phyloP scores from a whole-genome alignment of 2,113 vertebrate genomes.

The Gopherus flavomarginatus region DNA sequence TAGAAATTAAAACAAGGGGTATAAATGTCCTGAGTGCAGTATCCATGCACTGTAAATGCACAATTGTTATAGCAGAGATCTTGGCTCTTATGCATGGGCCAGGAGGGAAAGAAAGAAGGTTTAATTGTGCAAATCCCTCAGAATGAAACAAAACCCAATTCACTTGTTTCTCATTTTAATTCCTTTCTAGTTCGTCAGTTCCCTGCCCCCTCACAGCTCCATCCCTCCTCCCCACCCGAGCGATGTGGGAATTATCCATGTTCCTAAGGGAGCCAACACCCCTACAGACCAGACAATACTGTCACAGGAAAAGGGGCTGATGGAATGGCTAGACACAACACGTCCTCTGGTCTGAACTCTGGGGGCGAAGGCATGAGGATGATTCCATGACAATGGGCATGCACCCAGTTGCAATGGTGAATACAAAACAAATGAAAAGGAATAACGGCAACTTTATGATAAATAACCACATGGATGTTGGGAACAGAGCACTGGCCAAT shows the following conservation, averaged over 20 bases:
- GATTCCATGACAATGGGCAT: not conserved
- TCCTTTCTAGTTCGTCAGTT: constrained; percentile 35
- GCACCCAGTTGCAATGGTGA: not conserved
- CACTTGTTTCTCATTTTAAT: constrained; percentile 45
- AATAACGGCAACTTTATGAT: rapidly evolving
- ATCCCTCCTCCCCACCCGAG: constrained; percentile 14
- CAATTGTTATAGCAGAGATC: constrained; percentile 48
- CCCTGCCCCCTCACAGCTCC: constrained; percentile 45
- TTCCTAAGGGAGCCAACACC: constrained; percentile 49
- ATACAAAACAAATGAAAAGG: not conserved
- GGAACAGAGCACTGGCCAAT: not conserved
- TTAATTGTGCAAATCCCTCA: not conserved
- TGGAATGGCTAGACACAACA: constrained; percentile 16
- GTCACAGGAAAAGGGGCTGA: constrained; percentile 3
- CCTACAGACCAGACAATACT: constrained; percentile 23
- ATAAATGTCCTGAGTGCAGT: not conserved
- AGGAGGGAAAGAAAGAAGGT: not conserved
- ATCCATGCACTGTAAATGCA: not conserved
- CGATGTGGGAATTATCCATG: constrained; percentile 61
- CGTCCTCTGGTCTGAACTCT: not conserved
- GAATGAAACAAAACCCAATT: constrained; percentile 52
- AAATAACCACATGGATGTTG: not conserved
- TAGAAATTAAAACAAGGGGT: constrained; percentile 18
- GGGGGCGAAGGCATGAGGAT: not conserved
- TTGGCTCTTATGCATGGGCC: not conserved